Evolutionary conservation across 2,797 vertebrate species (phyloP).

Genomic region (Balearica regulorum): DNA sequence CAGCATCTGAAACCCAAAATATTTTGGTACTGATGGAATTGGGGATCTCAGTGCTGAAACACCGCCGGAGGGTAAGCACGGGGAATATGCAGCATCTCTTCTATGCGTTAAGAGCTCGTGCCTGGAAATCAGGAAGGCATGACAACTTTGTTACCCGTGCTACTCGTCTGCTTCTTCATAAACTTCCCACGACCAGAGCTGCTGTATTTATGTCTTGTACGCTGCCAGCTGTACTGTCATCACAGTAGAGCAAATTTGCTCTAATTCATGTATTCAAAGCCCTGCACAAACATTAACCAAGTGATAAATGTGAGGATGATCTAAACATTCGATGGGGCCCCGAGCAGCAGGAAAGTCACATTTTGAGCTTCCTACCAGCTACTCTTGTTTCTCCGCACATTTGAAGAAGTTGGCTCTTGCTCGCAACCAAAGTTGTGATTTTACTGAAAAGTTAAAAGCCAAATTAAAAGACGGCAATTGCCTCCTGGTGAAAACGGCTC

Average conservation of each 20-base stretch:
- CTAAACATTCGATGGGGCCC: neutral
- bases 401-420: neutral
- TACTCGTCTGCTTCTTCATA: neutral
- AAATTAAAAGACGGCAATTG: neutral
- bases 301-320: neutral
- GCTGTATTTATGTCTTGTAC: neutral
- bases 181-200: neutral
- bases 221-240: neutral
- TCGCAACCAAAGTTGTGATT: neutral
- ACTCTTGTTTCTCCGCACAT: neutral
- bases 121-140: neutral
- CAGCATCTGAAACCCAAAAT: neutral
- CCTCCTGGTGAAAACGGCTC: neutral
- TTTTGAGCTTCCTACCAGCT: neutral
- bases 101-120: neutral
- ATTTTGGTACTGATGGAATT: neutral
- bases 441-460: neutral
- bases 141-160: neutral
- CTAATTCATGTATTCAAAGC: neutral
- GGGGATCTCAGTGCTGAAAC: neutral
- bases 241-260: neutral
- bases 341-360: neutral
- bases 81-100: neutral
- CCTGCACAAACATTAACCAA: neutral
- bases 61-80: fast-evolving